Percentiles rank a stretch among this genome's conserved stretches.
Conservation (phyloP, 2,113 vertebrate species). For the Psittacus erithacus region DNA sequence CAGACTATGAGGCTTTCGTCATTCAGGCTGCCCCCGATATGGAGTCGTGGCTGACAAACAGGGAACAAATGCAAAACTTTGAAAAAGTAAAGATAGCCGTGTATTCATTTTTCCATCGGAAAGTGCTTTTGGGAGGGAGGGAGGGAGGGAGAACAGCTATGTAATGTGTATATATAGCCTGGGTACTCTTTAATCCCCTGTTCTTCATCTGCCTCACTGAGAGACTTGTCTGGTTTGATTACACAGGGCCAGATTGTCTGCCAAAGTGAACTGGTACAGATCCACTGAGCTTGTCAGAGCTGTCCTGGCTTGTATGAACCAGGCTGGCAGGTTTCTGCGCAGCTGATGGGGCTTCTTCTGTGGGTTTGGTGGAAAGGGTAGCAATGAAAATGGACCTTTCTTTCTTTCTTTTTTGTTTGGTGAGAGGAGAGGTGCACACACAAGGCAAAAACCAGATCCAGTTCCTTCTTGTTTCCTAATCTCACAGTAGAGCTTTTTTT, state of each 20-base stretch:
- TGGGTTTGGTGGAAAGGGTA: neutral
- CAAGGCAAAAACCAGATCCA: neutral
- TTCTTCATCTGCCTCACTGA: neutral
- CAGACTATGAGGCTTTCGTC: slow-evolving; percentile 93
- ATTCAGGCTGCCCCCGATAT: slow-evolving; percentile 90
- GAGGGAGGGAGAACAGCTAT: neutral
- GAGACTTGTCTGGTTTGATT: neutral
- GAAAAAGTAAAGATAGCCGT: slow-evolving; percentile 87
- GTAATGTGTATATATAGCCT: neutral
- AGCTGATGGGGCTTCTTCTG: neutral
- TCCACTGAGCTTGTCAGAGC: neutral
- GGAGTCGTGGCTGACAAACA: slow-evolving; percentile 93
- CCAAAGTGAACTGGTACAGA: neutral
- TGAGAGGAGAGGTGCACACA: neutral
- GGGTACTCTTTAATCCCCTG: neutral
- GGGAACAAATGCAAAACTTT: slow-evolving; percentile 93
- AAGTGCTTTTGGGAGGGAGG: neutral
- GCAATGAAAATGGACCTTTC: neutral
- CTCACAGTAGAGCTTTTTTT: neutral
- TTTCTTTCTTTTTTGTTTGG: neutral
- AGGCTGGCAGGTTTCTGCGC: neutral
- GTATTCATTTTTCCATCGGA: neutral
- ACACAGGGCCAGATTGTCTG: neutral
- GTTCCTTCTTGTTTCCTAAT: neutral
- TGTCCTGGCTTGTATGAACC: neutral